Evolutionary conservation across 2,888 invertebrate species (phyloP).

Genomic region (Cataglyphis cursor): DNA sequence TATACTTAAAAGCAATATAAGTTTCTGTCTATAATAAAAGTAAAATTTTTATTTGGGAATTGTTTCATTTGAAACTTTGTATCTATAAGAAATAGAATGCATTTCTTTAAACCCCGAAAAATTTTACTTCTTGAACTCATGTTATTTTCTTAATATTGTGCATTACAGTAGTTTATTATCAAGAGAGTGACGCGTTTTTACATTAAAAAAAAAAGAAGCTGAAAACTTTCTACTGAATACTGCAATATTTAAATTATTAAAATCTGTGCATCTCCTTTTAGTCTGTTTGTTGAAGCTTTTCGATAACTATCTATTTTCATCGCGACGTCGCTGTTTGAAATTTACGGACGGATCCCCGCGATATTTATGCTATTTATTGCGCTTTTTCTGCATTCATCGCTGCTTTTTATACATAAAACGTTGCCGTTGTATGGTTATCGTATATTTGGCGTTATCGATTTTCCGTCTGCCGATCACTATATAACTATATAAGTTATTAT

Average conservation of each 20-base stretch:
- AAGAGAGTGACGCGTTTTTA: not conserved
- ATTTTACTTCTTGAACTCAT: not conserved
- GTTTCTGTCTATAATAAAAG: not conserved
- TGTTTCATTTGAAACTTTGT: not conserved
- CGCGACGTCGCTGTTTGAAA: not conserved
- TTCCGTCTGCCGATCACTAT: slow-evolving; percentile 13
- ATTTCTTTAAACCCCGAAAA: not conserved
- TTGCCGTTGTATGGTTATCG: not conserved
- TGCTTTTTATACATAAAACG: not conserved
- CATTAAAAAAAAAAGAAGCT: not conserved
- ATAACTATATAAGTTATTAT: slow-evolving; percentile 5
- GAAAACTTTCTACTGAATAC: not conserved
- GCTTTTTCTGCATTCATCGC: not conserved
- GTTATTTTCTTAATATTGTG: not conserved
- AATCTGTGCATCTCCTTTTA: not conserved
- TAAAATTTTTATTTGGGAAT: not conserved
- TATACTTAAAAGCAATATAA: not conserved
- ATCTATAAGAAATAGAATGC: not conserved
- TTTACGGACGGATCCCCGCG: not conserved
- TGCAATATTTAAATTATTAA: slow-evolving; percentile 7
- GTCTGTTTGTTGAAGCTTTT: not conserved
- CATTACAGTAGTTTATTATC: not conserved
- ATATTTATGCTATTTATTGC: not conserved
- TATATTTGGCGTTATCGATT: slow-evolving; percentile 21
- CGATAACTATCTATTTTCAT: not conserved